These are phyloP conservation scores for Denticeps clupeoides DNA, from an alignment of 2,797 vertebrate genomes.

Conservation along the genomic window DNA sequence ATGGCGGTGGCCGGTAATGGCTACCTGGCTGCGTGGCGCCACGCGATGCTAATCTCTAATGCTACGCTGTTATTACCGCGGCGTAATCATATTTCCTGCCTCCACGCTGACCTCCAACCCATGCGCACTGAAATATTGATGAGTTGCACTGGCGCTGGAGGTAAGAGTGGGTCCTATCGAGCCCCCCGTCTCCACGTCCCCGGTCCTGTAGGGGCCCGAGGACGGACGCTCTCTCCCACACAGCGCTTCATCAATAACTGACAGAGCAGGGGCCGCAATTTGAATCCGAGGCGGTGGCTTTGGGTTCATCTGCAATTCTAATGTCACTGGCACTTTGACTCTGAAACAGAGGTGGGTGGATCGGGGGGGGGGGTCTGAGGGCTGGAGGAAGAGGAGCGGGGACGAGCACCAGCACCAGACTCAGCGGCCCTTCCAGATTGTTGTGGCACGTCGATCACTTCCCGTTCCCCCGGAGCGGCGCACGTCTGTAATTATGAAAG, in stretches of 20 bases:
- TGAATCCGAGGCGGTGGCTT: conserved; percentile 23
- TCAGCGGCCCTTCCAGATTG: background rate
- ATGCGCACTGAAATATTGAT: conserved; percentile 26
- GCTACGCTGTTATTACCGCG: conserved; percentile 21
- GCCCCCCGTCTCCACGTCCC: too few species aligned
- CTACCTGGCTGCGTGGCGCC: conserved; percentile 10
- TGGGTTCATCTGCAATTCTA: conserved; percentile 37
- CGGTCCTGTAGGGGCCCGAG: background rate
- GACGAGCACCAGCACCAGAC: background rate
- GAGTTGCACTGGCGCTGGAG: conserved; percentile 31
- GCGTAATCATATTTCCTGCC: conserved; percentile 32
- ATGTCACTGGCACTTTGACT: conserved; percentile 27
- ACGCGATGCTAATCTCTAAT: conserved; percentile 22
- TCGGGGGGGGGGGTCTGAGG: conserved; percentile 12
- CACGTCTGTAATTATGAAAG: conserved; percentile 26
- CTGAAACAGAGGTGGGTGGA: conserved; percentile 11
- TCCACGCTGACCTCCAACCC: conserved; percentile 28
- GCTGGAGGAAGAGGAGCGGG: background rate
- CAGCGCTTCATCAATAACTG: conserved; percentile 38
- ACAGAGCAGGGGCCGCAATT: conserved; percentile 27
- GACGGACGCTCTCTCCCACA: conserved; percentile 19
- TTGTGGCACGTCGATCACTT: too few species aligned
- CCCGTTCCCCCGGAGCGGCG: conserved; percentile 16
- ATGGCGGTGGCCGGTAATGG: conserved; percentile 25
- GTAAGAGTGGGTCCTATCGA: conserved; percentile 20